A percentile compares a stretch with the other conserved stretches of the same genome.
Conservation (phyloP, 2,113 vertebrate species). For the Sus scrofa region T2T-Sscrofa CM000824.6:174272501-174273000, state of each 20-base stretch:
- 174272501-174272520: conserved; percentile 37
- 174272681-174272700: conserved; percentile 77
- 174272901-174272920: conserved; percentile 66
- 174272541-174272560: conserved; percentile 21
- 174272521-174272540: conserved; percentile 37
- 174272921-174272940: conserved; percentile 36
- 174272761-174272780: conserved; percentile 63
- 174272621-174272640: conserved; percentile 69
- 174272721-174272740: conserved; percentile 68
- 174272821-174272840: conserved; percentile 50
- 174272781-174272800: conserved; percentile 75
- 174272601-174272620: conserved; percentile 63
- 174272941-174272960: neutral
- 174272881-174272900: conserved; percentile 60
- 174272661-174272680: conserved; percentile 72
- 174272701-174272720: conserved; percentile 73
- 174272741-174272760: conserved; percentile 63
- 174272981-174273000: conserved; percentile 18
- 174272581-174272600: conserved; percentile 75
- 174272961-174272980: conserved; percentile 36
- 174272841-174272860: conserved; percentile 64
- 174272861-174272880: conserved; percentile 71
- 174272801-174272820: conserved; percentile 70
- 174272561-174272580: conserved; percentile 70
- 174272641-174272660: conserved; percentile 77